phyloP scores from a whole-genome alignment of 2,888 invertebrate species.

The Serripes groenlandicus region DNA sequence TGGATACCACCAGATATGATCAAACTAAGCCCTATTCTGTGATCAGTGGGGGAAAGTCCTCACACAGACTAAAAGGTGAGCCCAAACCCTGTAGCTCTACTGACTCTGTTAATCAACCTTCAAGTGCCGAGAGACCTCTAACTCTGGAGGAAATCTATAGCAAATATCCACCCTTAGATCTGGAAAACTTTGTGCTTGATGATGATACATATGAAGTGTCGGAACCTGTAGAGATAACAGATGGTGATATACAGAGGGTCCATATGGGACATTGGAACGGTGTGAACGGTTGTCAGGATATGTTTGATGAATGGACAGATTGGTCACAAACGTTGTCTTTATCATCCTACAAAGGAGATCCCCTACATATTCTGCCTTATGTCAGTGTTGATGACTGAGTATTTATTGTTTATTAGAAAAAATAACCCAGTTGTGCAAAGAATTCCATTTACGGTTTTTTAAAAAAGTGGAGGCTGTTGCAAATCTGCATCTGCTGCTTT shows the following conservation, averaged over 20 bases:
- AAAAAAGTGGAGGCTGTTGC: too few species aligned
- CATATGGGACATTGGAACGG: slow-evolving; percentile 85
- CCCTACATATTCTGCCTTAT: slow-evolving; percentile 97
- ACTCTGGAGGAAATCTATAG: slow-evolving; percentile 88
- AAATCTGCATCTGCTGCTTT: too few species aligned
- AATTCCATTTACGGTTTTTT: too few species aligned
- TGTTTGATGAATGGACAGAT: slow-evolving; percentile 91
- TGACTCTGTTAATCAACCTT: slow-evolving; percentile 11
- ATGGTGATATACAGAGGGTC: slow-evolving; percentile 81
- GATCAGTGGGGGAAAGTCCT: slow-evolving; percentile 34
- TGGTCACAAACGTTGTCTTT: slow-evolving; percentile 95
- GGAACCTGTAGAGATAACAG: slow-evolving; percentile 84
- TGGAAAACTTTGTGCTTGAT: slow-evolving; percentile 87
- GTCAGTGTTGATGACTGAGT: slow-evolving; percentile 94
- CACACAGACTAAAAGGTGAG: slow-evolving; percentile 19
- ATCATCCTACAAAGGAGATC: slow-evolving; percentile 92
- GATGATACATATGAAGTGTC: slow-evolving; percentile 88
- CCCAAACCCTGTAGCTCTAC: slow-evolving; percentile 55
- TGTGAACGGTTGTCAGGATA: slow-evolving; percentile 88
- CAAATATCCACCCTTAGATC: slow-evolving; percentile 90
- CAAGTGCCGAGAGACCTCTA: slow-evolving; percentile 49
- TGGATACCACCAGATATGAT: slow-evolving; percentile 47
- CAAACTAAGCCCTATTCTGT: slow-evolving; percentile 63
- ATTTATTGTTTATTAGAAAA: too few species aligned
- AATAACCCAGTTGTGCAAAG: too few species aligned